phyloP scores from a whole-genome alignment of 1,140 invertebrate species.

The Antheraea pernyi region DNA sequence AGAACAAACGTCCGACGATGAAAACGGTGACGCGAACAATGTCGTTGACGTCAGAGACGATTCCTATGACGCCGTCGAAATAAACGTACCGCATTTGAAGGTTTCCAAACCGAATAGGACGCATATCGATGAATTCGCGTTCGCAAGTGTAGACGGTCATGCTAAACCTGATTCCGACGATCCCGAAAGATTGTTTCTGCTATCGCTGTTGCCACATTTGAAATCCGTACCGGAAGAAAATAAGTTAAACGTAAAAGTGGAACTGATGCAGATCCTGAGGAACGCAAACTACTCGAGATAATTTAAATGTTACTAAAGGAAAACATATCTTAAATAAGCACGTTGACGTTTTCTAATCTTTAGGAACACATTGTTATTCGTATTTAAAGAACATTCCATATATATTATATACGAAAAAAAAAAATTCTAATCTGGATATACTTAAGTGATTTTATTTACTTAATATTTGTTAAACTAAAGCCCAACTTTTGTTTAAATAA shows the following conservation, averaged over 20 bases:
- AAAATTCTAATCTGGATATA: background rate
- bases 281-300: conserved; percentile 55
- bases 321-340: background rate
- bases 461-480: too few species aligned
- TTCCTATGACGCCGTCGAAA: conserved; percentile 19
- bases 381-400: background rate
- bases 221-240: conserved; percentile 60
- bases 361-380: background rate
- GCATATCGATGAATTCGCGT: conserved; percentile 51
- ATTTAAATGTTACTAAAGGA: conserved; percentile 28
- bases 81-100: conserved; percentile 5
- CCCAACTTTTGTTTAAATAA: too few species aligned
- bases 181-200: conserved; percentile 60
- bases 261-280: conserved; percentile 65
- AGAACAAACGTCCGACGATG: conserved; percentile 46
- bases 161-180: conserved; percentile 47
- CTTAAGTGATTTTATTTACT: background rate
- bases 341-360: background rate
- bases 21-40: conserved; percentile 22
- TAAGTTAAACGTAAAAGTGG: conserved; percentile 63
- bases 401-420: background rate
- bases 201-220: conserved; percentile 63
- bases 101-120: conserved; percentile 22
- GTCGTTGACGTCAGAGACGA: conserved; percentile 30
- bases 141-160: conserved; percentile 52